A percentile compares a stretch with the other conserved stretches of the same genome.
These are phyloP conservation scores for Chrysolina haemoptera DNA, from an alignment of 2,888 invertebrate species.

Conservation along the genomic window DNA sequence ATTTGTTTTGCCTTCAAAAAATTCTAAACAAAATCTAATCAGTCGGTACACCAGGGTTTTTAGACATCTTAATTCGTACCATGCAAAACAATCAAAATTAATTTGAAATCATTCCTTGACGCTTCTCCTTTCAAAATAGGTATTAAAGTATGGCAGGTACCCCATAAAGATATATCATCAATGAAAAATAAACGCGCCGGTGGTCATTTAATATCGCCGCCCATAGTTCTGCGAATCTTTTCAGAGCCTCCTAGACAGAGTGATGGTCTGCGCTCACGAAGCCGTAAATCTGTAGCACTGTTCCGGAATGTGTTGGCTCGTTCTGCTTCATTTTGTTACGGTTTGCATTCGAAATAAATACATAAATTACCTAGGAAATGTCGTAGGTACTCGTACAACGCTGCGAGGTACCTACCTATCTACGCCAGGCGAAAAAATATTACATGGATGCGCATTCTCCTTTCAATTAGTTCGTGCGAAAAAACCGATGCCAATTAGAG, in stretches of 20 bases:
- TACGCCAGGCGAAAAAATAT: not conserved
- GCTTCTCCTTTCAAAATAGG: too few species aligned
- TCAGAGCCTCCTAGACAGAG: constrained; percentile 23
- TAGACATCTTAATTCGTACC: not conserved
- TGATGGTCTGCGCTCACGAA: constrained; percentile 36
- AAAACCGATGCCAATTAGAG: constrained; percentile 16
- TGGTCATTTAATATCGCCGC: constrained; percentile 6
- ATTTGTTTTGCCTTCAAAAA: too few species aligned
- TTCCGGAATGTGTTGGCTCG: constrained; percentile 39
- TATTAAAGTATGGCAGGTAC: not conserved
- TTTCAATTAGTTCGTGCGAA: constrained; percentile 10
- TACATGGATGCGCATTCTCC: constrained; percentile 14
- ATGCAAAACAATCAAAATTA: too few species aligned
- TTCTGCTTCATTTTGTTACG: constrained; percentile 42
- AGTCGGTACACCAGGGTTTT: too few species aligned
- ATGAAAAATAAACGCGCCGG: constrained; percentile 2
- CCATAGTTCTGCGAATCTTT: constrained; percentile 15
- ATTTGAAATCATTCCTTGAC: not conserved
- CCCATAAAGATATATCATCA: not conserved
- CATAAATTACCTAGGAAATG: constrained; percentile 35
- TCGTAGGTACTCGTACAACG: constrained; percentile 15
- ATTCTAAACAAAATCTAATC: too few species aligned
- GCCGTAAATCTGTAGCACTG: constrained; percentile 36
- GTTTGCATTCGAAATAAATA: constrained; percentile 40
- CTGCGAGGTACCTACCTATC: constrained; percentile 9